Evolutionary conservation across 2,888 invertebrate genomes (phyloP).

Genomic region (Isoperla grammatica): DNA sequence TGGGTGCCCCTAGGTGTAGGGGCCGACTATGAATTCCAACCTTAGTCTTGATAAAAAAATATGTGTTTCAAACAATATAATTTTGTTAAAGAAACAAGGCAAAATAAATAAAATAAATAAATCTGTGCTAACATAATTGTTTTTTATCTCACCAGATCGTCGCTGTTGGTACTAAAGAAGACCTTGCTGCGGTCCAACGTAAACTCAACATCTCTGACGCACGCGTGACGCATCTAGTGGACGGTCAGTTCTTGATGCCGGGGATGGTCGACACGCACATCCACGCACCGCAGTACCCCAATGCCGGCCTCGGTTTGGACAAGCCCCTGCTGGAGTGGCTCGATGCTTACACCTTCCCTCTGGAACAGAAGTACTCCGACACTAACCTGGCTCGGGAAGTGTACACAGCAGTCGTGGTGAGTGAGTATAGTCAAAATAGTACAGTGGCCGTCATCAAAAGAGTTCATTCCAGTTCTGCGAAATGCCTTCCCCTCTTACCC

Average conservation of each 20-base stretch:
- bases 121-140: too few species aligned
- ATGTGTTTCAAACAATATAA: too few species aligned
- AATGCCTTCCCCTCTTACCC: too few species aligned
- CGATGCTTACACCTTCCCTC: conserved; percentile 75
- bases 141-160: too few species aligned
- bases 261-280: conserved; percentile 87
- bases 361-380: conserved; percentile 68
- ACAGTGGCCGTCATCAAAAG: too few species aligned
- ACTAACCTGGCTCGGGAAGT: conserved; percentile 60
- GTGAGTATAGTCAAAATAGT: too few species aligned
- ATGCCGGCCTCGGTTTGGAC: conserved; percentile 77
- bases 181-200: conserved; percentile 37
- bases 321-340: conserved; percentile 79
- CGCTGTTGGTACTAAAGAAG: conserved; percentile 41
- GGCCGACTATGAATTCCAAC: too few species aligned
- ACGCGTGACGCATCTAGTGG: conserved; percentile 19
- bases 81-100: too few species aligned
- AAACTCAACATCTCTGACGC: conserved; percentile 33
- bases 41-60: too few species aligned
- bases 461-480: too few species aligned
- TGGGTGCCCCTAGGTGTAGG: too few species aligned
- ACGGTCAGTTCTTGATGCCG: conserved; percentile 69
- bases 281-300: conserved; percentile 85
- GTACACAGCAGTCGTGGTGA: conserved; percentile 73
- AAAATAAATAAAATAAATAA: too few species aligned